phyloP scores from a whole-genome alignment of 2,888 invertebrate species.

The Apeira syringaria region DNA sequence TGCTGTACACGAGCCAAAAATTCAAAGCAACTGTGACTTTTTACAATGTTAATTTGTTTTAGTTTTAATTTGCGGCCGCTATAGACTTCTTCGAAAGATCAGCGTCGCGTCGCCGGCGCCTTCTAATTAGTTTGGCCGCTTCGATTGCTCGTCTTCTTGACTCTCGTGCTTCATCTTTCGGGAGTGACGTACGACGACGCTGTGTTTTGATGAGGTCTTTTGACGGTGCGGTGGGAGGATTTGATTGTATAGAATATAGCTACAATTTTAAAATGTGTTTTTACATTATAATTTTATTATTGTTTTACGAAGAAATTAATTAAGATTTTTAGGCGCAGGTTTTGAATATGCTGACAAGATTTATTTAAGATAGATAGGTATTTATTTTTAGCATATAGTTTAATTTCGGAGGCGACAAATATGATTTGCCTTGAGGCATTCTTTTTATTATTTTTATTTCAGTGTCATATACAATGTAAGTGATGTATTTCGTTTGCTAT shows the following conservation, averaged over 20 bases:
- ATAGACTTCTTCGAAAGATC: slow-evolving; percentile 79
- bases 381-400: slow-evolving; percentile 82
- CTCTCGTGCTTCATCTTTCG: slow-evolving; percentile 42
- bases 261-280: slow-evolving; percentile 82
- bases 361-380: slow-evolving; percentile 83
- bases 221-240: slow-evolving; percentile 76
- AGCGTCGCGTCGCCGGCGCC: slow-evolving; percentile 25
- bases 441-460: slow-evolving; percentile 55
- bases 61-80: slow-evolving; percentile 82
- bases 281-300: slow-evolving; percentile 84
- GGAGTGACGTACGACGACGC: slow-evolving; percentile 57
- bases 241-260: slow-evolving; percentile 80
- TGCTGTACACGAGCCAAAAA: slow-evolving; percentile 83
- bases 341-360: slow-evolving; percentile 80
- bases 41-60: slow-evolving; percentile 83
- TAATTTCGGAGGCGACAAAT: slow-evolving; percentile 69
- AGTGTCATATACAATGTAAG: slow-evolving; percentile 67
- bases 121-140: slow-evolving; percentile 47
- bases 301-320: slow-evolving; percentile 78
- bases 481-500: slow-evolving; percentile 50
- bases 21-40: slow-evolving; percentile 83
- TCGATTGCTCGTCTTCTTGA: slow-evolving; percentile 49
- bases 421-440: slow-evolving; percentile 60
- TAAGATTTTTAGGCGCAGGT: slow-evolving; percentile 78
- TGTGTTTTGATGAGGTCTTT: slow-evolving; percentile 81